phyloP scores from a whole-genome alignment of 2,113 vertebrate genomes.

The Grus americana region DNA sequence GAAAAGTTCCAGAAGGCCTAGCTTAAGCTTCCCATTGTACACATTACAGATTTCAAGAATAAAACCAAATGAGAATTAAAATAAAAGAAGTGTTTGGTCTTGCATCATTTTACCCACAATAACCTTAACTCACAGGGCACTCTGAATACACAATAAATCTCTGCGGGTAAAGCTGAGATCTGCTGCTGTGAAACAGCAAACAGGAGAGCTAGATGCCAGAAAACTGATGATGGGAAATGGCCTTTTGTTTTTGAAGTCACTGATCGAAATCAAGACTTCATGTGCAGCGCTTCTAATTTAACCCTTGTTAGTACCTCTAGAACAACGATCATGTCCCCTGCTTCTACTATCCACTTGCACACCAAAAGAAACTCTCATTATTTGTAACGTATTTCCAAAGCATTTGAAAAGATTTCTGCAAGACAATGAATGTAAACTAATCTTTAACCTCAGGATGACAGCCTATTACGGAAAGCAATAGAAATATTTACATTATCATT shows the following conservation, averaged over 20 bases:
- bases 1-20: slow-evolving; percentile 16
- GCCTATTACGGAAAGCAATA: not conserved
- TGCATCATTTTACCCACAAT: not conserved
- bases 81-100: not conserved
- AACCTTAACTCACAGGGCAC: not conserved
- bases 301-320: not conserved
- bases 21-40: not conserved
- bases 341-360: not conserved
- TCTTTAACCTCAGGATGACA: not conserved
- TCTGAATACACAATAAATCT: not conserved
- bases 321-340: not conserved
- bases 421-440: not conserved
- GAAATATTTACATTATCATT: slow-evolving; percentile 13
- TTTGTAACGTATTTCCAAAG: not conserved
- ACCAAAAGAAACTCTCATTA: not conserved
- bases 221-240: not conserved
- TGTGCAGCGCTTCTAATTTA: not conserved
- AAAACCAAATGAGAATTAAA: not conserved
- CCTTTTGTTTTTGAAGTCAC: not conserved
- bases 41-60: not conserved
- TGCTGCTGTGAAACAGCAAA: not conserved
- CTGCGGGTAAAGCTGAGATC: not conserved
- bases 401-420: not conserved
- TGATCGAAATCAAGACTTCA: not conserved
- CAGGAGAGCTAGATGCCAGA: not conserved